Percentiles rank a stretch among this genome's conserved stretches.
Evolutionary conservation across 2,113 vertebrate genomes (phyloP).

Genomic region (Microcebus jonahi): DNA sequence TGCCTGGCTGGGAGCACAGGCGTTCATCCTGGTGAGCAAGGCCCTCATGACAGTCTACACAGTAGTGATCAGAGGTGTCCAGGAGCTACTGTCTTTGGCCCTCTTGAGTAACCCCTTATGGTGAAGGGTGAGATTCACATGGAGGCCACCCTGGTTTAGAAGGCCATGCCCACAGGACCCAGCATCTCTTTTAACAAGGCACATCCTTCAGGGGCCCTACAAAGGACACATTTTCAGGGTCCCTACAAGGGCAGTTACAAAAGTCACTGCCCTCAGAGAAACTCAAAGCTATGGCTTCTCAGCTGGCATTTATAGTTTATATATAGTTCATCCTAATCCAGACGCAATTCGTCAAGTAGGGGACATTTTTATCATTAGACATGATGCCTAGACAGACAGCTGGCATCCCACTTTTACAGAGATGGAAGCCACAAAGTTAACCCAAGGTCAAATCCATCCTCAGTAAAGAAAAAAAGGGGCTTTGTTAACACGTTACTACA

Average conservation of each 20-base stretch:
- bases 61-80: not conserved
- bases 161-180: not conserved
- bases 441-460: not conserved
- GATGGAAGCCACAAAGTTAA: not conserved
- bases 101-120: not conserved
- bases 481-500: not conserved
- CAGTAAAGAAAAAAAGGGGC: not conserved
- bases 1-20: not conserved
- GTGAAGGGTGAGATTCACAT: not conserved
- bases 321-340: not conserved
- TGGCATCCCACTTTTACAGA: not conserved
- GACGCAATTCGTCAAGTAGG: not conserved
- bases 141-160: not conserved
- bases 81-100: not conserved
- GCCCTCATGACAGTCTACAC: accelerated
- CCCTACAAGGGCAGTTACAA: not conserved
- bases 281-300: not conserved
- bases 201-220: not conserved
- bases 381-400: not conserved
- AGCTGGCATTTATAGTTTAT: not conserved
- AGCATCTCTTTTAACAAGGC: not conserved
- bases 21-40: not conserved
- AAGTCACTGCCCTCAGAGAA: not conserved
- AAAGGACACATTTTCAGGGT: not conserved
- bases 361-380: not conserved